These are phyloP conservation scores for Ecdyonurus torrentis DNA, from an alignment of 2,888 invertebrate species.

Conservation along the genomic window DNA sequence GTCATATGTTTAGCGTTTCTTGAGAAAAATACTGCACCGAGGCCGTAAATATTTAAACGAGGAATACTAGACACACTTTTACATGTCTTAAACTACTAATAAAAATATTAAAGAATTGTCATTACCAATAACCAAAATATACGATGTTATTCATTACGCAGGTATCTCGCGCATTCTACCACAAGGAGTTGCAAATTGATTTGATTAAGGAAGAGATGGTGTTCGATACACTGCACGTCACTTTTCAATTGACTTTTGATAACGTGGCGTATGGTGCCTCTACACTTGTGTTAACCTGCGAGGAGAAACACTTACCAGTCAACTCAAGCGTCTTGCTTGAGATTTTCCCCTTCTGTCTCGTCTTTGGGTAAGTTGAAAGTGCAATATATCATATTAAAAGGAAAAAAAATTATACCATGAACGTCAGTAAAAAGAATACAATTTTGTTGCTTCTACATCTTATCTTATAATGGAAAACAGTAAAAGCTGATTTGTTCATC, in stretches of 20 bases:
- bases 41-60: no score
- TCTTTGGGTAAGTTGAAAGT: conserved; percentile 58
- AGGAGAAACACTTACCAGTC: conserved; percentile 77
- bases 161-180: conserved; percentile 86
- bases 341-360: conserved; percentile 95
- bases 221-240: conserved; percentile 83
- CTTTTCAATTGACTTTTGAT: conserved; percentile 86
- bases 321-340: conserved; percentile 83
- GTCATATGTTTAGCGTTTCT: no score
- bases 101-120: no score
- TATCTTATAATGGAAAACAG: no score
- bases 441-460: neutral
- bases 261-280: conserved; percentile 79
- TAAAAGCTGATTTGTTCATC: no score
- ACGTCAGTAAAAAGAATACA: neutral
- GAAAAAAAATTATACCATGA: neutral
- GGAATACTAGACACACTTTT: no score
- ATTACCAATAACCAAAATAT: no score
- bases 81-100: no score
- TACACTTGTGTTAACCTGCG: conserved; percentile 67
- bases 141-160: no score
- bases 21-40: no score
- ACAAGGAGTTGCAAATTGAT: conserved; percentile 87
- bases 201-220: conserved; percentile 70
- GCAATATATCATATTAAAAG: neutral